Evolutionary conservation across 1,140 invertebrate genomes (phyloP).

Genomic region (Andricus grossulariae): DNA sequence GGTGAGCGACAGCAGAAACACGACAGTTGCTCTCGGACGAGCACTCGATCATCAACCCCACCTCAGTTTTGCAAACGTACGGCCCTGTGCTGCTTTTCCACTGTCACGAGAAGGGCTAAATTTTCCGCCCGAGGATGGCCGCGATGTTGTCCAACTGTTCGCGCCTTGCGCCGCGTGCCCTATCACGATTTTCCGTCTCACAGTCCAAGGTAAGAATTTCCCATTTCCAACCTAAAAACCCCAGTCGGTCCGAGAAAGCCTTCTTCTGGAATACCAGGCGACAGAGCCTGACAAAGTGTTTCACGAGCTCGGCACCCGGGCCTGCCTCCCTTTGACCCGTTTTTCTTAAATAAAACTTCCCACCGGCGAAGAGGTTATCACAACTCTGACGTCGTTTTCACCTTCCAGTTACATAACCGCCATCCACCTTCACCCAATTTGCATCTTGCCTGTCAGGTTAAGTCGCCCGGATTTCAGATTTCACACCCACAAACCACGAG

Average conservation of each 20-base stretch:
- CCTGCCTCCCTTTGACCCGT: conserved; percentile 15
- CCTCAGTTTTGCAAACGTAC: not conserved
- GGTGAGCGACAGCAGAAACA: not conserved
- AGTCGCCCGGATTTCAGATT: not conserved
- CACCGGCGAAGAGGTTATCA: conserved; percentile 19
- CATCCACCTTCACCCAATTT: conserved; percentile 12
- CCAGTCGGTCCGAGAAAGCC: not conserved
- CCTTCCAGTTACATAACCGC: conserved; percentile 32
- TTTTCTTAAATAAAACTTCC: not conserved
- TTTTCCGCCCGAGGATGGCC: conserved; percentile 63
- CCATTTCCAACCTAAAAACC: not conserved
- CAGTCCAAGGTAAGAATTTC: conserved; percentile 65
- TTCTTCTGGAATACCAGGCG: conserved; percentile 37
- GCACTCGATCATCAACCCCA: not conserved
- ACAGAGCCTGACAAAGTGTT: conserved; percentile 35
- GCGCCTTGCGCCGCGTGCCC: conserved; percentile 66
- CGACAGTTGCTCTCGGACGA: not conserved
- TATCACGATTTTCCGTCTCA: conserved; percentile 65
- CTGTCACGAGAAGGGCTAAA: conserved; percentile 45
- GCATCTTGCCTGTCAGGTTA: not conserved
- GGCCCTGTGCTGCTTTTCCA: not conserved
- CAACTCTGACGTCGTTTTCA: conserved; percentile 24
- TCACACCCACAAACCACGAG: not conserved
- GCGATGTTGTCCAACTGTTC: conserved; percentile 73
- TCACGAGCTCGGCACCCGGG: conserved; percentile 31